Evolutionary conservation across 2,797 vertebrate genomes (phyloP).

Genomic region (Scolopax rusticola): DNA sequence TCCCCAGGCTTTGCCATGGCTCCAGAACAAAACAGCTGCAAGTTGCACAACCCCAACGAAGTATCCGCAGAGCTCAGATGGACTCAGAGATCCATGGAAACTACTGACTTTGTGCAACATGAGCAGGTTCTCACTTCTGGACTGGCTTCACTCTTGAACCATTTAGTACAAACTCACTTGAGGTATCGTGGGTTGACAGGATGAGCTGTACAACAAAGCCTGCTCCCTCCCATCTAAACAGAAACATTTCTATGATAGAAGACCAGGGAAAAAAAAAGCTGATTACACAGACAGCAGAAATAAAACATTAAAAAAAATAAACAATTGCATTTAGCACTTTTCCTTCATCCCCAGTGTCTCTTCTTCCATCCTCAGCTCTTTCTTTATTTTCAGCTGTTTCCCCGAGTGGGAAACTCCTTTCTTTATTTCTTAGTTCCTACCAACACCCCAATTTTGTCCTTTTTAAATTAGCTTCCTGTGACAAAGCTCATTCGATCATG

Average conservation of each 20-base stretch:
- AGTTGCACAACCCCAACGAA: not conserved
- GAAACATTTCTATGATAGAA: not conserved
- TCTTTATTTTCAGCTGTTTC: not conserved
- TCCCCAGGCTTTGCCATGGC: not conserved
- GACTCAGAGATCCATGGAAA: not conserved
- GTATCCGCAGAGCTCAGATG: not conserved
- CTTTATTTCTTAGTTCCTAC: not conserved
- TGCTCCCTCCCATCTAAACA: not conserved
- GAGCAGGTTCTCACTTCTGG: not conserved
- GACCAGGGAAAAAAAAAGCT: not conserved
- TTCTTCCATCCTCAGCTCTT: not conserved
- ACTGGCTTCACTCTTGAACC: not conserved
- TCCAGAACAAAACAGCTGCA: not conserved
- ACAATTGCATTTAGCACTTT: not conserved
- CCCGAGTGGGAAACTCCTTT: not conserved
- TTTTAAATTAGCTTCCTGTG: not conserved
- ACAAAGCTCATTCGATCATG: not conserved
- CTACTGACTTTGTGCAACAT: rapidly evolving
- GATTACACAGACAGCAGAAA: not conserved
- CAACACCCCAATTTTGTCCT: not conserved
- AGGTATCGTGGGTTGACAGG: not conserved
- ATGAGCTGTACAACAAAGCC: not conserved
- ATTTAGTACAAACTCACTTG: not conserved
- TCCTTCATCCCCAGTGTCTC: not conserved
- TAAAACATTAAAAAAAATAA: not conserved